Percentiles rank a stretch among this genome's conserved stretches.
phyloP scores from a whole-genome alignment of 2,888 invertebrate species.

The Pseudococcus viburni region DNA sequence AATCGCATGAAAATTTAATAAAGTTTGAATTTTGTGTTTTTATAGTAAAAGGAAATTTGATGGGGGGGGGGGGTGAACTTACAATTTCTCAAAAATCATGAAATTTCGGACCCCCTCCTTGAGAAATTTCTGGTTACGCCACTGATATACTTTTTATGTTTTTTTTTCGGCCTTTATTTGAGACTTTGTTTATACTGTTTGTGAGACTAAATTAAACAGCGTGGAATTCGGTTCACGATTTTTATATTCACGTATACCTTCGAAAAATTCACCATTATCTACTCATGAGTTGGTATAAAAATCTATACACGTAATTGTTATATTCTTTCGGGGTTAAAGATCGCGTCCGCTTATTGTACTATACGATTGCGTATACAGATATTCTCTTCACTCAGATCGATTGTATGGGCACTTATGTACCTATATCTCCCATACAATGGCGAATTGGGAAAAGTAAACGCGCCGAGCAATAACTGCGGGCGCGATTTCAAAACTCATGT shows the following conservation, averaged over 20 bases:
- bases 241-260: background rate
- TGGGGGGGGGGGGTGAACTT: too few relatives aligned
- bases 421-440: background rate
- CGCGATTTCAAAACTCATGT: slow-evolving; percentile 4
- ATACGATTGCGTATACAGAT: slow-evolving; percentile 30
- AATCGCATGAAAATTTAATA: too few relatives aligned
- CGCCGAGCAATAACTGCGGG: slow-evolving; percentile 15
- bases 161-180: background rate
- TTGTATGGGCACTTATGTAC: background rate
- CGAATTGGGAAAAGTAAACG: slow-evolving; percentile 30
- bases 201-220: background rate
- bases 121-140: too few relatives aligned
- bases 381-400: background rate
- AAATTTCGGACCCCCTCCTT: too few relatives aligned
- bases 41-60: too few relatives aligned
- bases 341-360: slow-evolving; percentile 27
- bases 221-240: slow-evolving; percentile 37
- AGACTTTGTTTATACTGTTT: too few relatives aligned
- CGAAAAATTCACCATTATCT: background rate
- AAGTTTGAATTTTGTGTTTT: too few relatives aligned
- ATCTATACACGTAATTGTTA: slow-evolving; percentile 47
- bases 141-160: background rate
- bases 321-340: slow-evolving; percentile 53
- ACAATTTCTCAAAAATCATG: too few relatives aligned
- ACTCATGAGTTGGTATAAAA: background rate